A percentile compares a stretch with the other conserved stretches of the same genome.
Conservation (phyloP, 2,797 vertebrate species). For the Gymnothorax reevesii region DNA sequence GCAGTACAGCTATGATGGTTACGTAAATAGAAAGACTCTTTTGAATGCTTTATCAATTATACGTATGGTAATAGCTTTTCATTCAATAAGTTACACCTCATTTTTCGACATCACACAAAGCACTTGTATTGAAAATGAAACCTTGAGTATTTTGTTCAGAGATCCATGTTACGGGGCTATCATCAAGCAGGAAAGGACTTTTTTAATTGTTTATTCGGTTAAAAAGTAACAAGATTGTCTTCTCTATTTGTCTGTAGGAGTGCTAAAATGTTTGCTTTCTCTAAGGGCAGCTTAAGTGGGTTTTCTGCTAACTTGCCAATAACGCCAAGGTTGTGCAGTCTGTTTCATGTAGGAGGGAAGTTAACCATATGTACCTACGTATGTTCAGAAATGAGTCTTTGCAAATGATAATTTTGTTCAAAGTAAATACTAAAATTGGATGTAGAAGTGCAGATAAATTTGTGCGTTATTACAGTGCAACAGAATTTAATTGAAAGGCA, state of each 20-base stretch:
- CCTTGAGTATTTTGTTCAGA: neutral
- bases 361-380: neutral
- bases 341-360: neutral
- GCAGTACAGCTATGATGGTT: neutral
- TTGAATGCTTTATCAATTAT: neutral
- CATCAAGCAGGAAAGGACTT: neutral
- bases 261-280: neutral
- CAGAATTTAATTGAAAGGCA: too few relatives aligned
- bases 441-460: neutral
- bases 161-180: neutral
- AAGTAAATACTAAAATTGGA: neutral
- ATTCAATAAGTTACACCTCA: neutral
- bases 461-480: too few relatives aligned
- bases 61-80: neutral
- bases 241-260: constrained; percentile 13
- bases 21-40: neutral
- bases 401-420: neutral
- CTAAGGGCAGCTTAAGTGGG: neutral
- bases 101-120: neutral
- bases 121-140: neutral
- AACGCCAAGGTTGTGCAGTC: neutral
- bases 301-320: neutral
- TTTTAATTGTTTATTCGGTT: neutral
- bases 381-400: neutral
- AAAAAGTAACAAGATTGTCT: neutral